Percentiles rank a stretch among this genome's conserved stretches.
Evolutionary conservation across 2,888 invertebrate species (phyloP).

Genomic region (Gonocerus acuteangulatus): DNA sequence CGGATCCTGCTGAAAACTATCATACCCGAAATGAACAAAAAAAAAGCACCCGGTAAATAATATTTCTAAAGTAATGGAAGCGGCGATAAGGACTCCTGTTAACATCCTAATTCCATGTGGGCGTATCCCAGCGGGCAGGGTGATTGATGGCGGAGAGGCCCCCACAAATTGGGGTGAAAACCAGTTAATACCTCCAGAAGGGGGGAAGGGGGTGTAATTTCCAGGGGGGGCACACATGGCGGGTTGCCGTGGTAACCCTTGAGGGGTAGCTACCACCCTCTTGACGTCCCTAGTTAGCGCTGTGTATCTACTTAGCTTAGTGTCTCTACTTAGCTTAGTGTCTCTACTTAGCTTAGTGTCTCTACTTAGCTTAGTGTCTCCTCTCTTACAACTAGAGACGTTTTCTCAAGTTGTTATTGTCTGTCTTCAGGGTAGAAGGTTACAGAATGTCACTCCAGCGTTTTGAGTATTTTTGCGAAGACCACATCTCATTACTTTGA

Average conservation of each 20-base stretch:
- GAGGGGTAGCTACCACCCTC: background rate
- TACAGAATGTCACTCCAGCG: too few relatives aligned
- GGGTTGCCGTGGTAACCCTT: conserved; percentile 12
- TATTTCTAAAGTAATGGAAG: conserved; percentile 3
- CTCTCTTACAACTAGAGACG: too few relatives aligned
- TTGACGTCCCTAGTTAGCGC: background rate
- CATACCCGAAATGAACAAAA: too few relatives aligned
- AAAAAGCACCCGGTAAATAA: background rate
- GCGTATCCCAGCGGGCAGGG: background rate
- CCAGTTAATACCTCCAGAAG: conserved; percentile 17
- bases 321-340: background rate
- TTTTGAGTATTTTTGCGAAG: too few relatives aligned
- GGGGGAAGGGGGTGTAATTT: conserved; percentile 4
- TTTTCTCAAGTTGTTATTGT: too few relatives aligned
- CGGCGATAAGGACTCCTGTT: conserved; percentile 7
- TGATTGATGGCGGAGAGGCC: conserved; percentile 7
- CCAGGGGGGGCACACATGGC: background rate
- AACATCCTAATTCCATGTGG: conserved; percentile 10
- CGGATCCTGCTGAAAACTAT: too few relatives aligned
- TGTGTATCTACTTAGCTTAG: background rate
- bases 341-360: too few relatives aligned
- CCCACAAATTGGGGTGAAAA: conserved; percentile 19
- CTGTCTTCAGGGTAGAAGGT: too few relatives aligned
- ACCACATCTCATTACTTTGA: too few relatives aligned
- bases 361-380: too few relatives aligned